Percentiles rank a stretch among this genome's conserved stretches.
These are phyloP conservation scores for Brachyopa scutellaris DNA, from an alignment of 2,888 invertebrate genomes.

Conservation along the genomic window DNA sequence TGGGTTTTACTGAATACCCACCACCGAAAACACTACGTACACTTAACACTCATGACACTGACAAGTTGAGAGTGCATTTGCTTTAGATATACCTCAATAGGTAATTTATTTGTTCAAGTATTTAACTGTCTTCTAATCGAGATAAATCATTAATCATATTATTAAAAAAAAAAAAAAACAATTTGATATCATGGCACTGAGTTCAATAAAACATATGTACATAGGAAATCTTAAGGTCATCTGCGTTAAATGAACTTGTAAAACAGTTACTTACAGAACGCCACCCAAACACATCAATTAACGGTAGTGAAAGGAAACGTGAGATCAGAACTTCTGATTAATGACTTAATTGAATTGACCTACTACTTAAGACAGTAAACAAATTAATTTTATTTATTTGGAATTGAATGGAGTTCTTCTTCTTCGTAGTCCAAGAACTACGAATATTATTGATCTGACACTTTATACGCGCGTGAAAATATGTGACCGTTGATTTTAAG, in stretches of 20 bases:
- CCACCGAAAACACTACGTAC: background rate
- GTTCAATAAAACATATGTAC: background rate
- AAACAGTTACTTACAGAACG: background rate
- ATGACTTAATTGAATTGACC: constrained; percentile 24
- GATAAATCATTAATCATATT: constrained; percentile 4
- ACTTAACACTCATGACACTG: background rate
- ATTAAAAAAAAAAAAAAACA: no score
- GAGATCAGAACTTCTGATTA: background rate
- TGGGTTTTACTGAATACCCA: no score
- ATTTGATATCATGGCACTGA: background rate
- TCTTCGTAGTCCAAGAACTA: no score
- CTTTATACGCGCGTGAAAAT: no score
- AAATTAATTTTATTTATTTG: background rate
- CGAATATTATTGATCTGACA: no score
- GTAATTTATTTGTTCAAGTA: background rate
- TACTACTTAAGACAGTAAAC: constrained; percentile 12
- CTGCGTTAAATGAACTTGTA: background rate
- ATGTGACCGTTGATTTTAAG: no score
- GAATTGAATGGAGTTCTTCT: no score
- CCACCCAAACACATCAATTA: no score
- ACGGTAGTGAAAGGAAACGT: background rate
- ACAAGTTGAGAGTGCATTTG: background rate
- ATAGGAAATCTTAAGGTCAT: background rate
- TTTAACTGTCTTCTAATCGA: background rate
- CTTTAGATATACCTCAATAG: background rate